Evolutionary conservation across 2,888 invertebrate genomes (phyloP).

Genomic region (Drosophila ustulata): DNA sequence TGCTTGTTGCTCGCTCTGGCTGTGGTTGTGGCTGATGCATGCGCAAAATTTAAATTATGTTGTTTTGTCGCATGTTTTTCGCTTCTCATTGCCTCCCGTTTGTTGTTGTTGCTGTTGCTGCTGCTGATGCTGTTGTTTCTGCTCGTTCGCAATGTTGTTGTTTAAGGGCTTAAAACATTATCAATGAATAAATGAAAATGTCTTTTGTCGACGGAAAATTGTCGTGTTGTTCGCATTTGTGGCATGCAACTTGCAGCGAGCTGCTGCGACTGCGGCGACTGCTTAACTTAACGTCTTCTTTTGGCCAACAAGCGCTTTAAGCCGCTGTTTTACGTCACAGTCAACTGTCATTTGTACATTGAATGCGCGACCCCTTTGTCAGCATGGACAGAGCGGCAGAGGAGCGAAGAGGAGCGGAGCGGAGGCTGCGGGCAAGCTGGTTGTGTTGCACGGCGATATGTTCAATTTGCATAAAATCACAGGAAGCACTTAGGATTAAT

Average conservation of each 20-base stretch:
- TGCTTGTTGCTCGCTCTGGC: slow-evolving; percentile 3
- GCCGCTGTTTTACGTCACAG: slow-evolving; percentile 82
- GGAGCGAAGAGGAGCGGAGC: neutral
- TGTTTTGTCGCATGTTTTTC: slow-evolving; percentile 83
- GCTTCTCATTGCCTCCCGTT: slow-evolving; percentile 44
- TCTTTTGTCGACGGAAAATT: slow-evolving; percentile 75
- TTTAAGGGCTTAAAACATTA: slow-evolving; percentile 67
- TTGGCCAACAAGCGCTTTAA: slow-evolving; percentile 67
- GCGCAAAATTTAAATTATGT: slow-evolving; percentile 83
- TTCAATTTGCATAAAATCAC: slow-evolving; percentile 80
- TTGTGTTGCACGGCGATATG: slow-evolving; percentile 62
- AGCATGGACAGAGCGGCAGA: neutral
- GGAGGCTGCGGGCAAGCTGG: neutral
- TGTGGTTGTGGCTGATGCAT: slow-evolving; percentile 59
- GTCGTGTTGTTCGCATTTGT: slow-evolving; percentile 50
- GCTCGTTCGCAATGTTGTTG: slow-evolving; percentile 34
- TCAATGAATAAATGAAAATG: slow-evolving; percentile 83
- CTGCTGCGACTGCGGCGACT: slow-evolving; percentile 41
- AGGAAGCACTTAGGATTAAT: slow-evolving; percentile 81
- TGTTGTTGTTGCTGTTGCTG: slow-evolving; percentile 51
- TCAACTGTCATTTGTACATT: slow-evolving; percentile 82
- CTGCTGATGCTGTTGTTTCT: slow-evolving; percentile 22
- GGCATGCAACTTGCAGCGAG: slow-evolving; percentile 39
- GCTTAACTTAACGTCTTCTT: slow-evolving; percentile 80
- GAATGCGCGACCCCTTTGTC: slow-evolving; percentile 53